These are phyloP conservation scores for Eptesicus fuscus DNA, from an alignment of 2,113 vertebrate genomes.

Conservation along the genomic window DNA sequence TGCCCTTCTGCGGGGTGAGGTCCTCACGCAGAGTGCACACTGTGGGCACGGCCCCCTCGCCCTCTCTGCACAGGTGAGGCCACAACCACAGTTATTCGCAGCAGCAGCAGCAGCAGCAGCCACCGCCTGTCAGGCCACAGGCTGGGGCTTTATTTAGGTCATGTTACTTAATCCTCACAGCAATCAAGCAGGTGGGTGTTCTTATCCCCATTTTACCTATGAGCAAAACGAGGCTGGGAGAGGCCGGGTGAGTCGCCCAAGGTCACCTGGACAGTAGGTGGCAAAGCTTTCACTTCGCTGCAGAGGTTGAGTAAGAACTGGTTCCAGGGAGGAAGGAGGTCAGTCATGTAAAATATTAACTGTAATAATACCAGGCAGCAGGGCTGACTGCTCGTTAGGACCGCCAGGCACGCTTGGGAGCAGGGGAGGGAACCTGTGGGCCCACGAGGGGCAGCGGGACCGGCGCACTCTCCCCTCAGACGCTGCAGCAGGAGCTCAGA, in stretches of 20 bases:
- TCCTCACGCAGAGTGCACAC: background rate
- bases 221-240: background rate
- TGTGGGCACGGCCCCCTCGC: rapidly evolving
- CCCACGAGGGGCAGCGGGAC: background rate
- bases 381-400: background rate
- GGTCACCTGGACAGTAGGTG: background rate
- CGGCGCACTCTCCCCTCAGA: rapidly evolving
- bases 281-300: background rate
- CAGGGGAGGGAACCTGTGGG: background rate
- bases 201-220: background rate
- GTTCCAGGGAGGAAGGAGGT: constrained; percentile 26
- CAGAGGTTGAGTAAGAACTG: background rate
- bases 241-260: background rate
- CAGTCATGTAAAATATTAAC: constrained; percentile 56
- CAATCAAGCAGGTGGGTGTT: background rate
- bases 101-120: background rate
- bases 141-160: background rate
- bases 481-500: background rate
- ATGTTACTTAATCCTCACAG: background rate
- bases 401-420: background rate
- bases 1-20: background rate
- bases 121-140: background rate
- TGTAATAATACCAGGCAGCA: background rate
- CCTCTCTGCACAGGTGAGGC: background rate
- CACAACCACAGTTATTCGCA: background rate